These are phyloP conservation scores for Arctocebus calabarensis DNA, from an alignment of 2,797 vertebrate genomes.

Conservation along the genomic window DNA sequence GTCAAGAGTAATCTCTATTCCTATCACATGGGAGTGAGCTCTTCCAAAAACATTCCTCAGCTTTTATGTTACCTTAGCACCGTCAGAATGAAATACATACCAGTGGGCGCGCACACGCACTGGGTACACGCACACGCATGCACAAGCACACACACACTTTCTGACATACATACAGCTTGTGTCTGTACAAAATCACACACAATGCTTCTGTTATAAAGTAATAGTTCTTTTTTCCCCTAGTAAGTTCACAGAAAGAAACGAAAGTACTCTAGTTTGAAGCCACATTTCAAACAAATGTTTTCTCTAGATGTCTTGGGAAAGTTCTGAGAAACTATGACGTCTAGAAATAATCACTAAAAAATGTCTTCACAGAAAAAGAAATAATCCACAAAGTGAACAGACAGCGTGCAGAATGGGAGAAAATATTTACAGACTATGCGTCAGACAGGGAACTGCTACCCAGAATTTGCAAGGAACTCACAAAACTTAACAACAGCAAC, in stretches of 20 bases:
- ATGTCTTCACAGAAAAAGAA: neutral
- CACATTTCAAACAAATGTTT: neutral
- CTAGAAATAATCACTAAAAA: neutral
- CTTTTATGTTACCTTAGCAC: neutral
- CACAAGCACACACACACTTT: neutral
- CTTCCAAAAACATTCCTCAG: slow-evolving; percentile 46
- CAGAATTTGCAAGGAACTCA: neutral
- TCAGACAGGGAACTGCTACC: neutral
- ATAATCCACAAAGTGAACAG: neutral
- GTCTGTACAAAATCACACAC: neutral
- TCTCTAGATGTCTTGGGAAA: slow-evolving; percentile 29
- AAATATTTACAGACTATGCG: neutral
- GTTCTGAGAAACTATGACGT: neutral
- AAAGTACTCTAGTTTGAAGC: neutral
- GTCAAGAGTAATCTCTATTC: neutral
- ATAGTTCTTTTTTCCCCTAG: neutral
- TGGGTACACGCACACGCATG: neutral
- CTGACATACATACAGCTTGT: neutral
- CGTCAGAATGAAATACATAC: neutral
- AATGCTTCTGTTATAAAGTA: neutral
- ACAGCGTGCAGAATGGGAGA: neutral
- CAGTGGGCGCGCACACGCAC: too few species aligned
- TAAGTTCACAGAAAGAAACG: neutral
- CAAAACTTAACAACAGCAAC: neutral
- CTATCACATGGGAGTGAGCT: neutral